phyloP scores from a whole-genome alignment of 1,140 invertebrate species.

The Drosophila tsacasi region DNA sequence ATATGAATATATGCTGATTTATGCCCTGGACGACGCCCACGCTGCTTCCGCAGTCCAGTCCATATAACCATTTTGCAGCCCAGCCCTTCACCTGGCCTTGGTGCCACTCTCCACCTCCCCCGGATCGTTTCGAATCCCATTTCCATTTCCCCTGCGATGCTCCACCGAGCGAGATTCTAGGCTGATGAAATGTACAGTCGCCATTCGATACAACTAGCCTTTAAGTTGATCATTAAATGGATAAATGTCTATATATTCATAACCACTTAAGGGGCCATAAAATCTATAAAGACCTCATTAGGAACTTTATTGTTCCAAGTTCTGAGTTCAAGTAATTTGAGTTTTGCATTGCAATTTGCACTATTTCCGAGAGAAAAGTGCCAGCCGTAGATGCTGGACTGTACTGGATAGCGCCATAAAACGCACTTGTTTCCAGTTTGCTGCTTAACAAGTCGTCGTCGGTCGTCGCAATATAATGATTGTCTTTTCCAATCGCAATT shows the following conservation, averaged over 20 bases:
- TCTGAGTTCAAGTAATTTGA: neutral
- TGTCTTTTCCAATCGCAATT: constrained; percentile 41
- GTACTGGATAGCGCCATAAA: constrained; percentile 24
- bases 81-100: constrained; percentile 55
- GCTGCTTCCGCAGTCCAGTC: constrained; percentile 57
- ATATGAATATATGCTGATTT: constrained; percentile 44
- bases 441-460: constrained; percentile 28
- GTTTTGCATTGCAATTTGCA: neutral
- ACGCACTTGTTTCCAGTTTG: constrained; percentile 45
- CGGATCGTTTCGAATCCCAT: neutral
- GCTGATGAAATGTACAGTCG: constrained; percentile 33
- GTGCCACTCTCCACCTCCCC: constrained; percentile 11
- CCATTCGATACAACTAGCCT: neutral
- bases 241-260: neutral
- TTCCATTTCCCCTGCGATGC: constrained; percentile 11
- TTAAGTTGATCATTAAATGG: neutral
- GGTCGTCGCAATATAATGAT: constrained; percentile 22
- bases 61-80: neutral
- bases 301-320: neutral
- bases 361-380: neutral
- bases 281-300: neutral
- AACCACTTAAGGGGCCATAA: neutral
- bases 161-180: neutral
- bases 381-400: neutral
- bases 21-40: constrained; percentile 52